Percentiles rank a stretch among this genome's conserved stretches.
phyloP scores from a whole-genome alignment of 2,888 invertebrate species.

The Petrolisthes cinctipes region DNA sequence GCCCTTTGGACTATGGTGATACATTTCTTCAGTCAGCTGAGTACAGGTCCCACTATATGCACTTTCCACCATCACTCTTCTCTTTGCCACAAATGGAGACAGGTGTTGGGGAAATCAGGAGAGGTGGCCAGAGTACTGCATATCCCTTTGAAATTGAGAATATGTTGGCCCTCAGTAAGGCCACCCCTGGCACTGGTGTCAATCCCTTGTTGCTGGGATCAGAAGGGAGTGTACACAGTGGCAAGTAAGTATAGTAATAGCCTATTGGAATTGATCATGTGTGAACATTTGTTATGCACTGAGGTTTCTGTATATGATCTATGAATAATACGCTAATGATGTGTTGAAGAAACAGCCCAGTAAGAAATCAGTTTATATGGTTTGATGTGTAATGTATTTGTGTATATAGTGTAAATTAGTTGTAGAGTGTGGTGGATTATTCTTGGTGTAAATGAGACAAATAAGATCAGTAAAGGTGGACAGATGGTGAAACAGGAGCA shows the following conservation, averaged over 20 bases:
- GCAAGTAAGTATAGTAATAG: not conserved
- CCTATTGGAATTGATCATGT: not conserved
- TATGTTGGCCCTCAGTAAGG: conserved; percentile 35
- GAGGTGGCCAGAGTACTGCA: not conserved
- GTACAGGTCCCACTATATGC: conserved; percentile 27
- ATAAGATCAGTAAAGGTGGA: too few species aligned
- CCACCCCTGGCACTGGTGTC: conserved; percentile 48
- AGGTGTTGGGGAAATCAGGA: not conserved
- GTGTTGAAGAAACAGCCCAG: too few species aligned
- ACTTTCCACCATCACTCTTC: conserved; percentile 38
- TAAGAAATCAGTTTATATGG: too few species aligned
- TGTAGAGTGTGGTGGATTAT: too few species aligned
- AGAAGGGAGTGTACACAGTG: not conserved
- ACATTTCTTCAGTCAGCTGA: conserved; percentile 44
- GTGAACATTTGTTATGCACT: not conserved
- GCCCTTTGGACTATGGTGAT: conserved; percentile 49
- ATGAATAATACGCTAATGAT: too few species aligned
- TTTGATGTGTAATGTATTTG: too few species aligned
- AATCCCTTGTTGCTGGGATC: conserved; percentile 29
- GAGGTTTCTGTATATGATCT: too few species aligned
- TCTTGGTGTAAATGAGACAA: too few species aligned
- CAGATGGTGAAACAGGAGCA: too few species aligned
- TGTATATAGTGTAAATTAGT: too few species aligned
- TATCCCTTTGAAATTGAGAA: conserved; percentile 15
- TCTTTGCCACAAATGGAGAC: not conserved